Evolutionary conservation across 2,113 vertebrate genomes (phyloP), one percentile per base, ranked within the genome.

Genomic region (Dendropsophus ebraccatus): DNA sequence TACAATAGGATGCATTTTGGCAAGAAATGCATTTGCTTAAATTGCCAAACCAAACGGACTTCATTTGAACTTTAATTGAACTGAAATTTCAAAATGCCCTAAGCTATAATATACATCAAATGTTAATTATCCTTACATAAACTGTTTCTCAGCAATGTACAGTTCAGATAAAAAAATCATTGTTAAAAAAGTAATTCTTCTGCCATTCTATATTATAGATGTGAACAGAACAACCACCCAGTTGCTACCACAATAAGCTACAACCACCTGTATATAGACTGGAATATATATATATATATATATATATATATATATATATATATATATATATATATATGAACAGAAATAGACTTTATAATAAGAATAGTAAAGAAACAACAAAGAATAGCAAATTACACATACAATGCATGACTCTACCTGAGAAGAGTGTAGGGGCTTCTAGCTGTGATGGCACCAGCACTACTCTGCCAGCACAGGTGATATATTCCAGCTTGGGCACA

Each of bases 321-420:
- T 17, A 1, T 6, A 47, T 28, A 23, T 32, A 47, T 25, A 32
- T 50, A 16, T 0, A 47, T 12, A n/a, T 25, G 12, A 4, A 25
- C 12, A 72, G n/a, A n/a, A n/a, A n/a, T n/a, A n/a, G n/a, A n/a
- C n/a, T 32, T 77, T 77, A 54, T 4, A 12, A 21, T 16, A 78
- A 21, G 2, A 49, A 54, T 7, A 19, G 30, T 17, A 52, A 9
- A 76, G 16, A 17, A 72, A 28, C 2, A 16, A 49, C 47, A 49
- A 49, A 47, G 4, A 6, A 54, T 2, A 73, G 19, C 21, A 58
- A 11, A n/a, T n/a, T 8, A 41, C 10, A 76, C 23, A 75, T 14
- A 35, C n/a, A n/a, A n/a, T n/a, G n/a, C n/a, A 7, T 7, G 16
- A 60, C 62, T 16, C 65, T 86, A 86, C 85, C 85, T 87, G 67